Evolutionary conservation across 2,888 invertebrate species (phyloP).

Genomic region (Troides helena): DNA sequence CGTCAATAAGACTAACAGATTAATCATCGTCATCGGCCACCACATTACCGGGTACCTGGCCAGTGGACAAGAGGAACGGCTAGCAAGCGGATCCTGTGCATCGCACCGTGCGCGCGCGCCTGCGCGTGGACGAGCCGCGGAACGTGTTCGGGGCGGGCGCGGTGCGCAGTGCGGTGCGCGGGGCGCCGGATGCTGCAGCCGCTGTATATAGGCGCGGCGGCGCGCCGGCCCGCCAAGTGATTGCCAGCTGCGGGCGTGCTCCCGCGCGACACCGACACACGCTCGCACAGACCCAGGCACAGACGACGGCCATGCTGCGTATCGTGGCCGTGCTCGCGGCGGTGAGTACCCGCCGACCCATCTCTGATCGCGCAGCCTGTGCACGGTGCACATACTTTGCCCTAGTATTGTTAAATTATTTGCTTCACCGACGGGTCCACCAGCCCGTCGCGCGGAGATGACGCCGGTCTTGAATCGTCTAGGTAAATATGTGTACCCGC

Average conservation of each 20-base stretch:
- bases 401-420: no score
- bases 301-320: conserved; percentile 50
- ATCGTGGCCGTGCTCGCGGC: conserved; percentile 54
- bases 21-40: no score
- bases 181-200: conserved; percentile 59
- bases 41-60: no score
- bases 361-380: neutral
- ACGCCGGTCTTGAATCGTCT: no score
- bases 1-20: no score
- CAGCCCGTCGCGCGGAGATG: no score
- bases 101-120: conserved; percentile 50
- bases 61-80: no score
- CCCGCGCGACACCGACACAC: conserved; percentile 44
- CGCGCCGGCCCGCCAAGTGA: conserved; percentile 55
- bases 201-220: conserved; percentile 68
- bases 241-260: conserved; percentile 50
- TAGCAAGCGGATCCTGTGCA: no score
- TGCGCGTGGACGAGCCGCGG: conserved; percentile 56
- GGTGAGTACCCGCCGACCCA: conserved; percentile 48
- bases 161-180: neutral
- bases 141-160: conserved; percentile 40
- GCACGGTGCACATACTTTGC: neutral
- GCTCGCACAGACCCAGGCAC: conserved; percentile 2
- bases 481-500: no score
- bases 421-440: no score